These are phyloP conservation scores for Condylura cristata DNA, from an alignment of 2,113 vertebrate genomes.

Conservation along the genomic window DNA sequence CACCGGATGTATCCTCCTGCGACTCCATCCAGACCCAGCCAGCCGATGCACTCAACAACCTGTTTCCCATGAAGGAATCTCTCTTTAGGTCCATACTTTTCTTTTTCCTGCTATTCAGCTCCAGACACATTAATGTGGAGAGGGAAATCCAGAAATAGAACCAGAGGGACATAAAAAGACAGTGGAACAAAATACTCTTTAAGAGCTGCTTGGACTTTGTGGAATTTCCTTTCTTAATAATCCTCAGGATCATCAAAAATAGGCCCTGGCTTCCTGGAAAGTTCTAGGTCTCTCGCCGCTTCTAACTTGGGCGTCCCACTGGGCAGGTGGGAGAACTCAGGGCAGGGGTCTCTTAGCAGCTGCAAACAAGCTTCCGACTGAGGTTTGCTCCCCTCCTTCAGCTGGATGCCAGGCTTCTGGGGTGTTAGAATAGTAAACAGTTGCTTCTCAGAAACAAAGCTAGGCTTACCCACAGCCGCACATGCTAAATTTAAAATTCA, in stretches of 20 bases:
- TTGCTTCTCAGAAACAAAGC: constrained; percentile 71
- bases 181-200: constrained; percentile 21
- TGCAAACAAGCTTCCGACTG: constrained; percentile 55
- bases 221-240: constrained; percentile 69
- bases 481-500: constrained; percentile 71
- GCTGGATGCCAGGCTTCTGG: constrained; percentile 49
- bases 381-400: constrained; percentile 42
- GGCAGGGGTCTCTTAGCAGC: constrained; percentile 50
- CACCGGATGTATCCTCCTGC: no score
- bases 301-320: not conserved
- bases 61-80: not conserved
- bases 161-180: constrained; percentile 37
- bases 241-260: constrained; percentile 45
- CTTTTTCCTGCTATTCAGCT: not conserved
- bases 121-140: not conserved
- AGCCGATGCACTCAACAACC: not conserved
- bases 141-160: constrained; percentile 56
- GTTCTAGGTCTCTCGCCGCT: not conserved
- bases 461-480: constrained; percentile 22
- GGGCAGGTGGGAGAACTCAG: not conserved
- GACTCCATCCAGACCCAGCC: not conserved
- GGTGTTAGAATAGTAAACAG: constrained; percentile 68
- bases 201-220: constrained; percentile 14
- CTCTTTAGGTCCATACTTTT: not conserved
- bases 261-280: not conserved